Evolutionary conservation across 1,140 invertebrate genomes (phyloP), one percentile per base, ranked within the genome.

Genomic region (Pomacea maculata): DNA sequence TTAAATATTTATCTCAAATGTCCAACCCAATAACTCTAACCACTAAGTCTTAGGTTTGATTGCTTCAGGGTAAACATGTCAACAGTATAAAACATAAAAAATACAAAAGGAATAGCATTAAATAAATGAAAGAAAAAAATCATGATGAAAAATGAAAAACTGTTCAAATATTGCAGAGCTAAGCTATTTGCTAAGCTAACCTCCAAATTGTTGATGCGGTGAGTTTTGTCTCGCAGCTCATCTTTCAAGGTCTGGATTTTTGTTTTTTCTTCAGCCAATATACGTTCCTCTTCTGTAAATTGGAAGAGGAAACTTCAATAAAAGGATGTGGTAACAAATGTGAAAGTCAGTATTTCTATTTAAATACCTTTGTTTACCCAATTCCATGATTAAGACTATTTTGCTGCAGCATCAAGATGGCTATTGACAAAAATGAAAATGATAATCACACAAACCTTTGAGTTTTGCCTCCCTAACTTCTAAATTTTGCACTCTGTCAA

Each of bases 141-240:
- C 57, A 61, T 14, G 11, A 70, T 17, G 34, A 70, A 0, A 21
- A 17, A 45, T 67, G 34, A 77, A 17, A 57, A 29, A 29, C 29
- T 79, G n/a, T 21, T 19, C 67, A 34, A 72, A 67, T 34, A 34
- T 52, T 14, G 12, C 12, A 65, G 29, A 29, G 3, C 0, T 25
- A 8, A 57, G 55, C 52, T 15, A 15, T 45, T 70, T 12, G 70
- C 75, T 57, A 80, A 90, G 70, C 72, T 57, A 80, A 90, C 89
- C 86, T 90, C 89, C 45, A 90, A 79, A 81, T 89, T 88, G 83
- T 86, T 88, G n/a, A 89, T 86, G 75, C 87, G 83, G 68, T 85
- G 80, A 61, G 87, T 87, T 81, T 89, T 90, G 64, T 89, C 88
- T 70, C 87, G 83, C 11, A 89, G 71, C 25, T 87, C 86, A 77